Conservation (phyloP, 2,113 vertebrate species). For the Chascanopsetta lugubris region DNA sequence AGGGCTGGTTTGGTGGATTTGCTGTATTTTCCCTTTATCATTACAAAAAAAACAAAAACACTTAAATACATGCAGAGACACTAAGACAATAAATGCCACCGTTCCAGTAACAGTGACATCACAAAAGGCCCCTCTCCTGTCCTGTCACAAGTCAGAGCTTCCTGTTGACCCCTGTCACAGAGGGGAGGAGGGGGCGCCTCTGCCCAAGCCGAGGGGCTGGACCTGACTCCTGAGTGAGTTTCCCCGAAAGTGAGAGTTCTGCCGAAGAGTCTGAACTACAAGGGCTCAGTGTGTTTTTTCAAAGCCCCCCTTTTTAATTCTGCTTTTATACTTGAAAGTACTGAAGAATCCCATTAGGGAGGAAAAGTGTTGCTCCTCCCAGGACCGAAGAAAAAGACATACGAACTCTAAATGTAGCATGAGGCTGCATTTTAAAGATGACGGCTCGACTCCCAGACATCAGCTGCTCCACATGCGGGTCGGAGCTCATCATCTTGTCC, state of each 20-base stretch:
- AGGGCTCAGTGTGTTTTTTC: neutral
- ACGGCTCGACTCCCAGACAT: neutral
- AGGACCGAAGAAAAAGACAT: neutral
- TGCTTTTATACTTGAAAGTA: neutral
- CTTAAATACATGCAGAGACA: conserved; percentile 54
- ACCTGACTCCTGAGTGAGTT: conserved; percentile 10
- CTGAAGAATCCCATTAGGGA: neutral
- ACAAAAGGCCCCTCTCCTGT: conserved; percentile 23
- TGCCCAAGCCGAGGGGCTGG: neutral
- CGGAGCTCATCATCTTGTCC: neutral
- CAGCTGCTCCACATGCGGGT: conserved; percentile 2
- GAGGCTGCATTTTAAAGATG: conserved; percentile 17
- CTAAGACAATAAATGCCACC: conserved; percentile 12
- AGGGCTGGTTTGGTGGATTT: conserved; percentile 53
- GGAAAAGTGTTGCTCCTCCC: neutral
- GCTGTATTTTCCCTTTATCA: conserved; percentile 70
- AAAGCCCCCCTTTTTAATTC: neutral
- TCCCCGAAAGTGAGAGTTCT: neutral
- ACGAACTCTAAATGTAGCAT: neutral
- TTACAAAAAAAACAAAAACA: conserved; percentile 32
- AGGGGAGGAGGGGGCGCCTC: conserved; percentile 6
- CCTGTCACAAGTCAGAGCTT: conserved; percentile 19
- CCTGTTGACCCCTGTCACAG: conserved; percentile 17
- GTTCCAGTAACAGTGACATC: conserved; percentile 15
- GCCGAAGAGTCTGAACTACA: neutral